Percentiles rank a stretch among this genome's conserved stretches.
Evolutionary conservation across 1,140 invertebrate genomes (phyloP).

Genomic region (Drosophila ironensis): DNA sequence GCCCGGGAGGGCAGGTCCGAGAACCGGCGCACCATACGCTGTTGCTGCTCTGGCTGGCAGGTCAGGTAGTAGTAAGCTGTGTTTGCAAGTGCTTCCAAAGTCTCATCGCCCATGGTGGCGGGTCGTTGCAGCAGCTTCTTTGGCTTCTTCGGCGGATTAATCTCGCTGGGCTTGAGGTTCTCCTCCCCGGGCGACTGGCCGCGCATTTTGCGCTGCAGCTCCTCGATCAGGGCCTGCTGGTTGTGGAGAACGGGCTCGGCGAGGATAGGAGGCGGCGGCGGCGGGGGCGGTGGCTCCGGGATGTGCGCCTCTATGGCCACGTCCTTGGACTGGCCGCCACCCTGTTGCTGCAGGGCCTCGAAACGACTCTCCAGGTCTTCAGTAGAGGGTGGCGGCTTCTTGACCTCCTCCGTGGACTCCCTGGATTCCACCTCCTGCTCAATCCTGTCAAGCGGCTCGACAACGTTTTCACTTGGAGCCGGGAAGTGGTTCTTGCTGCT

Average conservation of each 20-base stretch:
- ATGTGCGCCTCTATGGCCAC: constrained; percentile 68
- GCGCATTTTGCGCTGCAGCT: constrained; percentile 68
- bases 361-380: constrained; percentile 67
- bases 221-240: constrained; percentile 67
- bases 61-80: constrained; percentile 70
- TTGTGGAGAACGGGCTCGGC: constrained; percentile 33
- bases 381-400: constrained; percentile 40
- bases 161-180: constrained; percentile 68
- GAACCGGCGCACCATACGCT: constrained; percentile 80
- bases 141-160: constrained; percentile 59
- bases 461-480: constrained; percentile 38
- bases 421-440: constrained; percentile 55
- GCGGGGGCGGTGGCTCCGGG: constrained; percentile 46
- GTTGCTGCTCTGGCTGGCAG: constrained; percentile 52
- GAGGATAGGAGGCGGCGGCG: constrained; percentile 38
- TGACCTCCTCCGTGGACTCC: constrained; percentile 33
- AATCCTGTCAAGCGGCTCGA: constrained; percentile 51
- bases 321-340: constrained; percentile 10
- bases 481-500: constrained; percentile 52
- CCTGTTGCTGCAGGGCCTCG: constrained; percentile 62
- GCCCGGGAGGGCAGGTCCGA: constrained; percentile 78
- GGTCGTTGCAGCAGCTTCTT: constrained; percentile 50
- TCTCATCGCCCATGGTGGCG: constrained; percentile 75
- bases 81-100: constrained; percentile 81
- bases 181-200: constrained; percentile 59